These are phyloP conservation scores for Coracopsis vasa DNA, from an alignment of 2,113 vertebrate species.

Conservation along the genomic window DNA sequence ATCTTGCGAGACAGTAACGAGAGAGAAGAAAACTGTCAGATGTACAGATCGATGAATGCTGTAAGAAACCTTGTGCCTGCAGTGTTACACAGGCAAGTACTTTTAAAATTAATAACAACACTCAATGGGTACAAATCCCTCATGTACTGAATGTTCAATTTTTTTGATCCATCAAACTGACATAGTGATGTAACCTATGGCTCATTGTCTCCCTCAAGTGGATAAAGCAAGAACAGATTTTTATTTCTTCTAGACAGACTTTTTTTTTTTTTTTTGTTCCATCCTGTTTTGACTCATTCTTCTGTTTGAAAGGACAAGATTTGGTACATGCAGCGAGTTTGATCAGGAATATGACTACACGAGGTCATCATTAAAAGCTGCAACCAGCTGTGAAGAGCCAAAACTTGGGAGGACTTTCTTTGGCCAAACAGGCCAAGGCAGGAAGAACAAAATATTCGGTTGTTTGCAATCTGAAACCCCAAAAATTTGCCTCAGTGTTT, in stretches of 20 bases:
- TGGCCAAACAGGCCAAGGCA: background rate
- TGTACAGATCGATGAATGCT: rapidly evolving
- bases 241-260: background rate
- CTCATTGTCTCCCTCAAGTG: conserved; percentile 55
- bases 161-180: background rate
- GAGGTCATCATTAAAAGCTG: background rate
- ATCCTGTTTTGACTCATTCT: background rate
- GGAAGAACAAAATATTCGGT: background rate
- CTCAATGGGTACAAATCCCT: background rate
- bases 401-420: background rate
- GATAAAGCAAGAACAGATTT: background rate
- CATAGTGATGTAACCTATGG: background rate
- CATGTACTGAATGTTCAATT: background rate
- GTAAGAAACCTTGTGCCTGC: background rate
- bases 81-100: background rate
- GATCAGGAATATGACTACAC: background rate
- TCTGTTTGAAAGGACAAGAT: background rate
- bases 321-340: background rate
- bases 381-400: background rate
- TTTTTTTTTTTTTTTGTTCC: background rate
- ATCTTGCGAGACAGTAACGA: background rate
- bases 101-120: background rate
- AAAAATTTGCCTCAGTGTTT: background rate
- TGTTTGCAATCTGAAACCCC: background rate
- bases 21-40: background rate